Conservation (phyloP, 2,797 vertebrate species). For the Benthosema pterotum region DNA sequence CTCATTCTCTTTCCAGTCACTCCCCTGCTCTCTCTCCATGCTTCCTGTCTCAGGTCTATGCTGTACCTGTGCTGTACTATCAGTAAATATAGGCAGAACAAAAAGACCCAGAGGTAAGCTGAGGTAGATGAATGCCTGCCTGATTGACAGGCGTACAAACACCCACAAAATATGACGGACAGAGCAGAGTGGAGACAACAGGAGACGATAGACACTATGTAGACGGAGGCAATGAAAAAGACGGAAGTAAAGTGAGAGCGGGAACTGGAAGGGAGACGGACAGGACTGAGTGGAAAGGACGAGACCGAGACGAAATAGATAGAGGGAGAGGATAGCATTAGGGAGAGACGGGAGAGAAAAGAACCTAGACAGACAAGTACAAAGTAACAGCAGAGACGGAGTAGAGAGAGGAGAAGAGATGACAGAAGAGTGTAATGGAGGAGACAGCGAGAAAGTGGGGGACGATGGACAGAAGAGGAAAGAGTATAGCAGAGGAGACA, state of each 20-base stretch:
- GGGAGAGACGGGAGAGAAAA: constrained; percentile 15
- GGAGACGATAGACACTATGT: too few relatives aligned
- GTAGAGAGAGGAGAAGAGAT: background rate
- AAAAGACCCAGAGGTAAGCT: background rate
- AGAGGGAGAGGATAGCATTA: constrained; percentile 16
- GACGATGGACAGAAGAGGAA: constrained; percentile 19
- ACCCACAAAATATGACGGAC: background rate
- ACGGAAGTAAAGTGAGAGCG: constrained; percentile 33
- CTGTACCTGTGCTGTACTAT: too few relatives aligned
- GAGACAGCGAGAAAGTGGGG: constrained; percentile 50
- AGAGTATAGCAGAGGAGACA: constrained; percentile 42
- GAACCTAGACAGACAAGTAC: constrained; percentile 33
- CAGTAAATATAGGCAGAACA: too few relatives aligned
- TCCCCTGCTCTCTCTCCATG: too few relatives aligned
- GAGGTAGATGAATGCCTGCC: background rate
- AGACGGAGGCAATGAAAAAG: constrained; percentile 15
- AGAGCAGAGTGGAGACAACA: too few relatives aligned
- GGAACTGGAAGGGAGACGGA: constrained; percentile 5
- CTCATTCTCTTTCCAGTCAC: too few relatives aligned
- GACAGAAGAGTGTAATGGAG: constrained; percentile 50
- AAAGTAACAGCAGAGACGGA: background rate
- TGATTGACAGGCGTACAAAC: background rate
- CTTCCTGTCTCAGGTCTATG: too few relatives aligned
- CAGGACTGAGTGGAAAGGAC: background rate
- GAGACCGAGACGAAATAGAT: background rate